A percentile compares a stretch with the other conserved stretches of the same genome.
Conservation (phyloP, 2,113 vertebrate species). For the Sander lucioperca region DNA sequence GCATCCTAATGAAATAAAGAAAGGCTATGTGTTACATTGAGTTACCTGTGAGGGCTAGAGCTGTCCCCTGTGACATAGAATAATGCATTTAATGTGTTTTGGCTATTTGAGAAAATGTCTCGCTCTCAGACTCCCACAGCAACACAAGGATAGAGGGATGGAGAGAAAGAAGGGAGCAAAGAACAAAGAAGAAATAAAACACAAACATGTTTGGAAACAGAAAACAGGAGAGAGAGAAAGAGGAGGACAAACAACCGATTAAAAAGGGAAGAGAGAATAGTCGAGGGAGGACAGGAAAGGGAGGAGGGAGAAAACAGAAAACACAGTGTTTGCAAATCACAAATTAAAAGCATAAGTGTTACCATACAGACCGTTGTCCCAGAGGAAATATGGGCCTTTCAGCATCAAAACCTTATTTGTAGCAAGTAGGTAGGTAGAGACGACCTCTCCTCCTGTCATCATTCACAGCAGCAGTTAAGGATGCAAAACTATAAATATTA, state of each 20-base stretch:
- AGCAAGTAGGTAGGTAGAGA: slow-evolving; percentile 34
- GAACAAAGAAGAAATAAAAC: slow-evolving; percentile 50
- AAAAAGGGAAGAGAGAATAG: slow-evolving; percentile 39
- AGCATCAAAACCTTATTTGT: slow-evolving; percentile 53
- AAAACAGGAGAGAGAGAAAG: slow-evolving; percentile 31
- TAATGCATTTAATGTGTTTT: slow-evolving; percentile 80
- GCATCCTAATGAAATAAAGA: slow-evolving; percentile 77
- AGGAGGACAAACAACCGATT: slow-evolving; percentile 43
- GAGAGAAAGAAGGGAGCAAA: slow-evolving; percentile 25
- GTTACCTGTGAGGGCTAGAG: slow-evolving; percentile 70
- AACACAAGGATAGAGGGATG: slow-evolving; percentile 50
- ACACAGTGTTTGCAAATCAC: slow-evolving; percentile 71
- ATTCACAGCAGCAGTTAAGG: slow-evolving; percentile 28
- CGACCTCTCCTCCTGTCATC: slow-evolving; percentile 31
- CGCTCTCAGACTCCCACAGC: slow-evolving; percentile 68
- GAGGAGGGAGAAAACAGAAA: slow-evolving; percentile 62
- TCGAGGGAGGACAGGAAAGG: slow-evolving; percentile 29
- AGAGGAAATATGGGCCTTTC: slow-evolving; percentile 55
- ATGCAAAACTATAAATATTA: slow-evolving; percentile 33
- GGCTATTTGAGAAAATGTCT: slow-evolving; percentile 73
- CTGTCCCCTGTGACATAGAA: slow-evolving; percentile 72
- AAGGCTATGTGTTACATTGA: slow-evolving; percentile 66
- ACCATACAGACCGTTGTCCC: slow-evolving; percentile 52
- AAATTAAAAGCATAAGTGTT: slow-evolving; percentile 73
- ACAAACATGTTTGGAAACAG: slow-evolving; percentile 45